These are phyloP conservation scores for Aromia moschata DNA, from an alignment of 2,888 invertebrate genomes.

Conservation along the genomic window DNA sequence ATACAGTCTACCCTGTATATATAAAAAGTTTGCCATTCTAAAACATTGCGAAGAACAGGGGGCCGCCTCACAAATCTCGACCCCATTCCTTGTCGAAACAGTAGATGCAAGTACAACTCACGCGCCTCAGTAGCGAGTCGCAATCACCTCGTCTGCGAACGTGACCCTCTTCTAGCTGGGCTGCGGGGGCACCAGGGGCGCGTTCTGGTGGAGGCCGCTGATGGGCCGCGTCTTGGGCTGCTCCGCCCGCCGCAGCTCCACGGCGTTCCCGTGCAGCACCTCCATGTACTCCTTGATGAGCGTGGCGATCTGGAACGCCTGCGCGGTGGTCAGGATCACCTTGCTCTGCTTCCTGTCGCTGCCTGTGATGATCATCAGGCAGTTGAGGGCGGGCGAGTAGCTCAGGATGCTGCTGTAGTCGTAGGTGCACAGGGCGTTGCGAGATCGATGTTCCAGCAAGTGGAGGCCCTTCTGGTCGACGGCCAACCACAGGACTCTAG, in stretches of 20 bases:
- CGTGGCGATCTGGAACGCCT: constrained; percentile 94
- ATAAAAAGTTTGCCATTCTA: no score
- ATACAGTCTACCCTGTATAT: no score
- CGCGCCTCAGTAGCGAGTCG: constrained; percentile 51
- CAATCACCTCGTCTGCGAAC: constrained; percentile 62
- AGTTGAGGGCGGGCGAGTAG: constrained; percentile 91
- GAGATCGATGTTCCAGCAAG: constrained; percentile 85
- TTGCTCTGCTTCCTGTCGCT: constrained; percentile 88
- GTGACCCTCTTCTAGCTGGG: constrained; percentile 67
- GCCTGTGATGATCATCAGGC: constrained; percentile 92
- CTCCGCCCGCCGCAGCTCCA: constrained; percentile 55
- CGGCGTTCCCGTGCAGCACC: constrained; percentile 60
- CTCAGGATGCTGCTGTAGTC: constrained; percentile 89
- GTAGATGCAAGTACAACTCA: constrained; percentile 9
- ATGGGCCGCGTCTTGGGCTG: constrained; percentile 63
- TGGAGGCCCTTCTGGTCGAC: constrained; percentile 93
- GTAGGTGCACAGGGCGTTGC: constrained; percentile 90
- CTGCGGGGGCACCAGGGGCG: constrained; percentile 69
- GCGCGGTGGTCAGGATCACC: constrained; percentile 89
- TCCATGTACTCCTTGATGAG: constrained; percentile 89
- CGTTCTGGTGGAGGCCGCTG: constrained; percentile 61
- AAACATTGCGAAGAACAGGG: no score
- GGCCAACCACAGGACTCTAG: constrained; percentile 90
- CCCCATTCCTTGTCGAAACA: neutral
- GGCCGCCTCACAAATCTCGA: no score